Conservation (phyloP, 2,888 invertebrate species). For the Agapetus fuscipes region DNA sequence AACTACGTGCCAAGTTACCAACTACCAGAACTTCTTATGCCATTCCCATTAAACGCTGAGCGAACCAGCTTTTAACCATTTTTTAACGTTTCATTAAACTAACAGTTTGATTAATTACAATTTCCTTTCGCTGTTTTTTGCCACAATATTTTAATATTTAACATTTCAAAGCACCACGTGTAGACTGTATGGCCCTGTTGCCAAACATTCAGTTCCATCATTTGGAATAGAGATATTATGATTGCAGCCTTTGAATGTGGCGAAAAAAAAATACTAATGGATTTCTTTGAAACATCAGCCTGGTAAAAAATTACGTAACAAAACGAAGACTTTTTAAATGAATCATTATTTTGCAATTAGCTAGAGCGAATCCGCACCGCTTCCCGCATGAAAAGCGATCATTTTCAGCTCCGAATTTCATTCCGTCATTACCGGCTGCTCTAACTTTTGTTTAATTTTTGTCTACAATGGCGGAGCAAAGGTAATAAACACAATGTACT, state of each 20-base stretch:
- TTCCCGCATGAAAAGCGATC: conserved; percentile 1
- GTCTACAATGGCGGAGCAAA: too few species aligned
- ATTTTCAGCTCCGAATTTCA: neutral
- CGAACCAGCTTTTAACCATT: too few species aligned
- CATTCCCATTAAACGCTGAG: too few species aligned
- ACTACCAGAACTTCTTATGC: too few species aligned
- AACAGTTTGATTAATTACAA: neutral
- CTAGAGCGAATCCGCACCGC: conserved; percentile 1
- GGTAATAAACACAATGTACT: too few species aligned
- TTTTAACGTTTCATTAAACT: too few species aligned
- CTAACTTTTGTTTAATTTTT: too few species aligned
- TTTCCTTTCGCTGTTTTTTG: neutral
- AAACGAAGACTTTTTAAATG: conserved; percentile 13
- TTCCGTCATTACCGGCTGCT: too few species aligned
- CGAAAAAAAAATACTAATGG: conserved; percentile 17
- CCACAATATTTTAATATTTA: neutral
- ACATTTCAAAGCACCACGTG: neutral
- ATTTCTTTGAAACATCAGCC: conserved; percentile 12
- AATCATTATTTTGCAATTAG: conserved; percentile 18
- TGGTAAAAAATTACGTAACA: conserved; percentile 12
- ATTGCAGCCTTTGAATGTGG: conserved; percentile 8
- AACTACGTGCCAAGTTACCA: too few species aligned
- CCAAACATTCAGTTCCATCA: neutral
- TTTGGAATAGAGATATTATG: conserved; percentile 17
- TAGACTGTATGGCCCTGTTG: neutral